phyloP scores from a whole-genome alignment of 2,888 invertebrate genomes.

The Phlogophora meticulosa region DNA sequence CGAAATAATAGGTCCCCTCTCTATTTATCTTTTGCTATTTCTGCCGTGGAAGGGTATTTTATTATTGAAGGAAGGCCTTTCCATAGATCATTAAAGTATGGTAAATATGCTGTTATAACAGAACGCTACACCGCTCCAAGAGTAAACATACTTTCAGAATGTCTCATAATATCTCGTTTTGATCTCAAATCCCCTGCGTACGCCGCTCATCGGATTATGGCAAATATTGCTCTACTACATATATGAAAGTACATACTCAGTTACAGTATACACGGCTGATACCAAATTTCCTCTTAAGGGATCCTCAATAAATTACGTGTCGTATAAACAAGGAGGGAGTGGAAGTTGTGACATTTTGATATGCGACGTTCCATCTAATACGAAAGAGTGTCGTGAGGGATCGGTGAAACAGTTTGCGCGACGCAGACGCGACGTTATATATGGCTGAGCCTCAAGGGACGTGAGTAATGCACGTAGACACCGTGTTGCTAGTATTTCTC shows the following conservation, averaged over 20 bases:
- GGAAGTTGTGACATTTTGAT: constrained; percentile 54
- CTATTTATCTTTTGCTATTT: constrained; percentile 13
- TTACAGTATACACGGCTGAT: constrained; percentile 12
- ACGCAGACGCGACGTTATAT: constrained; percentile 21
- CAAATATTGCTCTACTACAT: constrained; percentile 18
- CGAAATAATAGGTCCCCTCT: constrained; percentile 12
- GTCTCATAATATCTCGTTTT: background rate
- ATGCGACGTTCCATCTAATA: constrained; percentile 53
- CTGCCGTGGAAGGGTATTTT: background rate
- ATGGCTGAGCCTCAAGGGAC: constrained; percentile 31
- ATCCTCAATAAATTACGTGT: constrained; percentile 53
- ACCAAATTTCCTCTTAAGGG: constrained; percentile 47
- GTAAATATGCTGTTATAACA: background rate
- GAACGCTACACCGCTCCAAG: background rate
- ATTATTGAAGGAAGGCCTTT: constrained; percentile 6
- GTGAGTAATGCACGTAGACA: constrained; percentile 47
- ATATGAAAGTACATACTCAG: background rate
- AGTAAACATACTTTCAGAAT: background rate
- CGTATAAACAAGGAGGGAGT: constrained; percentile 45
- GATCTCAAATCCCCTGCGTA: constrained; percentile 22
- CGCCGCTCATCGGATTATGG: constrained; percentile 20
- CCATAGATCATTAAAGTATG: too few relatives aligned
- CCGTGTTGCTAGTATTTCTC: constrained; percentile 35
- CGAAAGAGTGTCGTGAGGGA: constrained; percentile 49
- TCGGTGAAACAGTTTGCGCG: constrained; percentile 43